Base-by-base conservation (phyloP, 2,888 invertebrate species). In the Arge pagana region DNA sequence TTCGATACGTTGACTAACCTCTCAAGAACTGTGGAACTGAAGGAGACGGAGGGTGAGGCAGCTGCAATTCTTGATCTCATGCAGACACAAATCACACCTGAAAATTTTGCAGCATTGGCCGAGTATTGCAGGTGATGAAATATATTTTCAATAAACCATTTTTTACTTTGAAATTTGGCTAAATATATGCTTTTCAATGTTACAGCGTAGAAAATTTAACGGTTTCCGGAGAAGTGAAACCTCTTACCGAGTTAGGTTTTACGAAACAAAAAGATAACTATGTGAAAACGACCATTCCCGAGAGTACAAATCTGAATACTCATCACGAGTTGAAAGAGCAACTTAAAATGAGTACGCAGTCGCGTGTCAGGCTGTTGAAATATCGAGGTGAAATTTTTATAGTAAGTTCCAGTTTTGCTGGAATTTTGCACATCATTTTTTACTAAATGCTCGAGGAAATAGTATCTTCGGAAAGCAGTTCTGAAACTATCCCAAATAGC, bases 61-160 rank as follows among this genome's bases (percentile, higher is more conserved):
- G 40, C 35, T 11, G 49, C 21, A 15, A 35, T 45, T 13, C 33
- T 45, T 1, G 45, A 15, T 23, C 31, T 45, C 31, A 45, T 45
- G 45, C 21, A 45, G n/a, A 45, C 35, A 35, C 45, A 63, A 5
- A 59, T 81, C 4, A 74, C 65, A 43, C 73, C 79, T 50, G 68
- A 76, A 13, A 78, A 80, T 53, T 79, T 77, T 62, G 60, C 70
- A 1, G 72, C 79, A 50, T 60, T 82, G 3, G 62, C 70, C 1
- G 68, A 71, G 5, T 80, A 78, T 63, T 82, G 82, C 74, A 80
- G 79, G 82, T 82, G 65, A 57, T 28, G 40, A 13, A 16, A 19
- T 50, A 3, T 26, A 30, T 7, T 10, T 16, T 11, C 11, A 28
- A 28, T 21, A 21, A 16, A n/a, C 18, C 8, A 35, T 43, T 15